These are phyloP conservation scores for Nibea albiflora DNA, from an alignment of 2,113 vertebrate genomes.

Conservation along the genomic window DNA sequence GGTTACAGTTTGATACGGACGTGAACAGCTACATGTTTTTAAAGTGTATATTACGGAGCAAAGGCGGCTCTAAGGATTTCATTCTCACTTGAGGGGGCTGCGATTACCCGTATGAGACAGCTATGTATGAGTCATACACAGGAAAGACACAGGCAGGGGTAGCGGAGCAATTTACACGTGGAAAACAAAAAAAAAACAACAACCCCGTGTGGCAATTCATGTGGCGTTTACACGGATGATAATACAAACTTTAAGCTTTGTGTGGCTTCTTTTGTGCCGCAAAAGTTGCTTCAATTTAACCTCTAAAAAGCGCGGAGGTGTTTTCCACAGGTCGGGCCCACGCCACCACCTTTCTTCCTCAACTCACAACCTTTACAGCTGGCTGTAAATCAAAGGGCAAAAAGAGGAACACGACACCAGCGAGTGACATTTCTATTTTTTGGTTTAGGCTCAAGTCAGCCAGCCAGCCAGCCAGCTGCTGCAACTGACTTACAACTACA, in stretches of 20 bases:
- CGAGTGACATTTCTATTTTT: slow-evolving; percentile 56
- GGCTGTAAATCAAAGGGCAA: slow-evolving; percentile 63
- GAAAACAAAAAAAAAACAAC: too few relatives aligned
- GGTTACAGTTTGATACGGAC: neutral
- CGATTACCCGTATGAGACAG: slow-evolving; percentile 19
- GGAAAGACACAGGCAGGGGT: neutral
- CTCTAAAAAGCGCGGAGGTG: neutral
- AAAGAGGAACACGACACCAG: slow-evolving; percentile 52
- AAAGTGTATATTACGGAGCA: neutral
- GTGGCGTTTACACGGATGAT: neutral
- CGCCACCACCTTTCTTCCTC: slow-evolving; percentile 13
- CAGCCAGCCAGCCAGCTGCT: slow-evolving; percentile 18
- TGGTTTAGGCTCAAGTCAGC: slow-evolving; percentile 48
- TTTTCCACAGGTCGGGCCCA: neutral
- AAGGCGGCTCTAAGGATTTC: neutral
- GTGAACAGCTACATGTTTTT: neutral
- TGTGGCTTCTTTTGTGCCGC: neutral
- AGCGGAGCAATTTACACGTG: neutral
- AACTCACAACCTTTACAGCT: slow-evolving; percentile 36
- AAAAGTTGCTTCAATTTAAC: neutral
- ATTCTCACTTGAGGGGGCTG: slow-evolving; percentile 13
- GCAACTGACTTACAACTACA: neutral
- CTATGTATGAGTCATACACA: slow-evolving; percentile 51
- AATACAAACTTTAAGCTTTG: neutral
- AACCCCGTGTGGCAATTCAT: neutral